Evolutionary conservation across 2,113 vertebrate genomes (phyloP).

Genomic region (Oncorhynchus mykiss): DNA sequence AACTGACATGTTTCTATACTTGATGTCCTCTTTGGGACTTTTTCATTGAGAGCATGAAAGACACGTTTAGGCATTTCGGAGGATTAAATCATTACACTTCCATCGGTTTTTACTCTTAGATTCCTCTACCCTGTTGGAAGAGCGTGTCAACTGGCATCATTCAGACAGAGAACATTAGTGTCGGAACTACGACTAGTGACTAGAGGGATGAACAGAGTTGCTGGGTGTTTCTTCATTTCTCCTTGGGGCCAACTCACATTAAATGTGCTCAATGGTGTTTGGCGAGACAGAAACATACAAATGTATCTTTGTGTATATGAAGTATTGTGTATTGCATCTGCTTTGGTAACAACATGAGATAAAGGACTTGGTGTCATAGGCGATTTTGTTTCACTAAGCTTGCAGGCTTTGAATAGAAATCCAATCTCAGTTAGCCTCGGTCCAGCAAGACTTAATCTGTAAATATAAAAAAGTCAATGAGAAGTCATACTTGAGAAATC

Average conservation of each 20-base stretch:
- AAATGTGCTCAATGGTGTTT: conserved; percentile 21
- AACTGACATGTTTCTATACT: background rate
- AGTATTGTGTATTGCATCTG: background rate
- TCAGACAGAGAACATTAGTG: conserved; percentile 4
- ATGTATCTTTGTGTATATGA: background rate
- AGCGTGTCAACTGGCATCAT: background rate
- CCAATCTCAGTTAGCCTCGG: too few species aligned
- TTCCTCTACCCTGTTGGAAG: background rate
- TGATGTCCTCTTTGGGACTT: background rate
- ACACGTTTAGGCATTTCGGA: background rate
- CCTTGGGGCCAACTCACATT: conserved; percentile 14
- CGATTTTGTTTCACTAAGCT: too few species aligned
- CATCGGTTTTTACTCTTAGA: background rate
- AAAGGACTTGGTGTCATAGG: too few species aligned
- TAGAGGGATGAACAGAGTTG: conserved; percentile 18
- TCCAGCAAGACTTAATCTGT: too few species aligned
- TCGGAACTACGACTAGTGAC: conserved; percentile 20
- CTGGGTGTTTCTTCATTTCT: conserved; percentile 13
- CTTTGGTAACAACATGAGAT: too few species aligned
- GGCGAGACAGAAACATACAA: conserved; percentile 9
- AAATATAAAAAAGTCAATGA: too few species aligned
- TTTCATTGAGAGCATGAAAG: too few species aligned
- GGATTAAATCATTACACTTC: conserved; percentile 2
- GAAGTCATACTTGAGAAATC: background rate
- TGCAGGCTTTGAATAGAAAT: too few species aligned